Conservation (phyloP, 2,797 vertebrate genomes). For the Gallinago nigripennis region DNA sequence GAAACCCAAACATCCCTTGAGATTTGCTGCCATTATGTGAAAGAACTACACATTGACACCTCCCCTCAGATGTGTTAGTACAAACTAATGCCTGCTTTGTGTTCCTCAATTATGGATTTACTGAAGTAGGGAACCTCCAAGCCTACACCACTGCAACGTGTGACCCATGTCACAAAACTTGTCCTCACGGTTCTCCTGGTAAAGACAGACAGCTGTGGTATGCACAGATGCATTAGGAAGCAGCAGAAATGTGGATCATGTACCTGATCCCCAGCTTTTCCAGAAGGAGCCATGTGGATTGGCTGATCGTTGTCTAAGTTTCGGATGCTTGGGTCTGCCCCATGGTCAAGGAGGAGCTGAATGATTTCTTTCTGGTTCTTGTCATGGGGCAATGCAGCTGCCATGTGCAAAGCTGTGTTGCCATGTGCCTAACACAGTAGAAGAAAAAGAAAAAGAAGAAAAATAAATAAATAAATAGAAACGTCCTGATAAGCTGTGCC, state of each 20-base stretch:
- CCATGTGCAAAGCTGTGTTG: conserved; percentile 71
- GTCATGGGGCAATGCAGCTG: conserved; percentile 45
- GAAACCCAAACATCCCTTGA: neutral
- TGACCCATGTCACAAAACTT: neutral
- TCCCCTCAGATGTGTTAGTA: neutral
- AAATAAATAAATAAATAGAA: neutral
- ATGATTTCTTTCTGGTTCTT: conserved; percentile 63
- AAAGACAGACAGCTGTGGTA: neutral
- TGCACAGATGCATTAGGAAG: neutral
- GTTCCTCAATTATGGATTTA: neutral
- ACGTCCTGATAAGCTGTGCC: neutral
- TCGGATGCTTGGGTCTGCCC: conserved; percentile 61
- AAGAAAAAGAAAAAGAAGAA: neutral
- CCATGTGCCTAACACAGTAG: conserved; percentile 58
- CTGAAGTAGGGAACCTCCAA: neutral
- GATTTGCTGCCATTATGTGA: neutral
- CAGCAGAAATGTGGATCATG: neutral
- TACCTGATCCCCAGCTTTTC: conserved; percentile 65
- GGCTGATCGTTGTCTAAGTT: conserved; percentile 70
- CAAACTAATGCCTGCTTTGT: neutral
- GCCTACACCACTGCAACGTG: neutral
- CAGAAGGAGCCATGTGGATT: conserved; percentile 63
- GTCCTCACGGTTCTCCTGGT: neutral
- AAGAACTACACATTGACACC: neutral
- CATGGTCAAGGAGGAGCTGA: conserved; percentile 56